Percentiles rank a stretch among this genome's conserved stretches.
These are phyloP conservation scores for Euglossa dilemma DNA, from an alignment of 1,140 invertebrate species.

Conservation along the genomic window DNA sequence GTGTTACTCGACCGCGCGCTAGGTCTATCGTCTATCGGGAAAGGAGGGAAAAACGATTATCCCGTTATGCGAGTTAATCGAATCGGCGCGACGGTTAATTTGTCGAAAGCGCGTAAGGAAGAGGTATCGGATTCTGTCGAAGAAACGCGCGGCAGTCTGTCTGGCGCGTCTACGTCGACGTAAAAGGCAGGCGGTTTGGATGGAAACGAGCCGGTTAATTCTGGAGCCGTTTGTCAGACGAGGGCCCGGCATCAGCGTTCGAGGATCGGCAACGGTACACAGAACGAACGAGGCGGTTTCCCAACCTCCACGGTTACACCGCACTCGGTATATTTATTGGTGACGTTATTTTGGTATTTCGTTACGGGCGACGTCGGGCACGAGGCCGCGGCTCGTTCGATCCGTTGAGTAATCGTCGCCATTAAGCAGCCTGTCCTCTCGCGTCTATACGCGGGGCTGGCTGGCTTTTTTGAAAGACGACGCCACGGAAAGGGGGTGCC, in stretches of 20 bases:
- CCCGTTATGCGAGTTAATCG: too few species aligned
- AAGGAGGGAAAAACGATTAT: too few species aligned
- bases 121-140: neutral
- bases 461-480: slow-evolving; percentile 52
- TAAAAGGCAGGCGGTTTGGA: slow-evolving; percentile 16
- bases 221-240: slow-evolving; percentile 70
- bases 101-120: neutral
- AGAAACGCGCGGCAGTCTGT: neutral
- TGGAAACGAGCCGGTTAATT: slow-evolving; percentile 74
- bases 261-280: slow-evolving; percentile 38
- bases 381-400: slow-evolving; percentile 76
- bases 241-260: slow-evolving; percentile 16
- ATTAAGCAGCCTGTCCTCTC: slow-evolving; percentile 81
- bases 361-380: slow-evolving; percentile 76
- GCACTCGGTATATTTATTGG: slow-evolving; percentile 79
- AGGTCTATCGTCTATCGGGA: too few species aligned
- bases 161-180: neutral
- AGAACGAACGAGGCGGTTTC: slow-evolving; percentile 55
- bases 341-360: slow-evolving; percentile 82
- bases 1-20: too few species aligned
- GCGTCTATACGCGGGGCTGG: slow-evolving; percentile 37
- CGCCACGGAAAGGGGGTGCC: slow-evolving; percentile 43
- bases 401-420: slow-evolving; percentile 80
- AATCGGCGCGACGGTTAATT: too few species aligned
- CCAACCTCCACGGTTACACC: slow-evolving; percentile 51